A percentile compares a stretch with the other conserved stretches of the same genome.
Conservation (phyloP, 2,888 invertebrate species). For the Orthosia gracilis region DNA sequence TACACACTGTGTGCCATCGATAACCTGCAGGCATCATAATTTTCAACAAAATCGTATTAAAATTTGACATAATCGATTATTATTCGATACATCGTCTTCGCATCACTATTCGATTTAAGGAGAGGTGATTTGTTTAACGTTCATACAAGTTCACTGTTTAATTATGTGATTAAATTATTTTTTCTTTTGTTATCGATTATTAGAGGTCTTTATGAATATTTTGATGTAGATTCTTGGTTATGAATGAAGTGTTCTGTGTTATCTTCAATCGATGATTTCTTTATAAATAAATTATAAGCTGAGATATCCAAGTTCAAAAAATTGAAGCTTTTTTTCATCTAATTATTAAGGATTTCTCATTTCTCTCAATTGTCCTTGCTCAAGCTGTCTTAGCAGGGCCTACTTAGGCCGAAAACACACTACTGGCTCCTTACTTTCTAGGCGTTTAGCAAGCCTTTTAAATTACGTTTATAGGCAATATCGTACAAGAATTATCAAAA, state of each 20-base stretch:
- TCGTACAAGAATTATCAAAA: too few species aligned
- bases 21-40: slow-evolving; percentile 63
- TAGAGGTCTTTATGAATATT: slow-evolving; percentile 60
- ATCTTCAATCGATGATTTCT: slow-evolving; percentile 15
- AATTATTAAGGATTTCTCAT: background rate
- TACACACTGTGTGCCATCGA: slow-evolving; percentile 51
- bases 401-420: background rate
- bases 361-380: background rate
- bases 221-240: slow-evolving; percentile 32
- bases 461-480: too few species aligned
- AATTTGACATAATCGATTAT: slow-evolving; percentile 76
- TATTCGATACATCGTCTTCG: slow-evolving; percentile 71
- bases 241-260: slow-evolving; percentile 36
- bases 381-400: too few species aligned
- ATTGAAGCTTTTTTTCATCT: background rate
- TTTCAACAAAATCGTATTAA: slow-evolving; percentile 73
- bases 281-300: slow-evolving; percentile 4
- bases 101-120: slow-evolving; percentile 72
- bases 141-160: slow-evolving; percentile 74
- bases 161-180: slow-evolving; percentile 77
- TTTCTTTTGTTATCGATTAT: slow-evolving; percentile 73
- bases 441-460: too few species aligned
- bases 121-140: slow-evolving; percentile 76
- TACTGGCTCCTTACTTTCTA: too few species aligned
- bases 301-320: background rate